Evolutionary conservation across 2,113 vertebrate genomes (phyloP).

Genomic region (Corydoras maculifer): DNA sequence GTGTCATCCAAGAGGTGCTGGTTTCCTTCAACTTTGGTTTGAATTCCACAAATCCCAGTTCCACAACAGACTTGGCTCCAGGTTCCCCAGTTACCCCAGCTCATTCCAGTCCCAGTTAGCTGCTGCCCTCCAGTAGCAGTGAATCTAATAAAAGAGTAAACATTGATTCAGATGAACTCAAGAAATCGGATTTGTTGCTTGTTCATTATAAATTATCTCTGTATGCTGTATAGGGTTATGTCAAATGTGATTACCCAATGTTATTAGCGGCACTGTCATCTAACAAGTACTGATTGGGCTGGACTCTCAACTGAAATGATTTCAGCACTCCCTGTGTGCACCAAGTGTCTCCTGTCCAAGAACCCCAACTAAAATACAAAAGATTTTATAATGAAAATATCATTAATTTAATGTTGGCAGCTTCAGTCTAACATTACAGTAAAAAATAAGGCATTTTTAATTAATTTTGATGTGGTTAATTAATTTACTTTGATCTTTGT

Average conservation of each 20-base stretch:
- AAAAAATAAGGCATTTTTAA: no score
- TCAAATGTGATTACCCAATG: conserved; percentile 1
- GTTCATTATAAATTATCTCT: no score
- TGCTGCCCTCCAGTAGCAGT: background rate
- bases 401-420: no score
- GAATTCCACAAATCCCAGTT: conserved; percentile 28
- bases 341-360: background rate
- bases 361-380: background rate
- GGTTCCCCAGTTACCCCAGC: conserved; percentile 11
- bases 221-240: no score
- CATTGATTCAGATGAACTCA: no score
- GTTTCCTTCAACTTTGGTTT: background rate
- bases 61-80: conserved; percentile 1
- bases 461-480: no score
- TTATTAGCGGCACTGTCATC: conserved; percentile 23
- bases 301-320: conserved; percentile 1
- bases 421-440: no score
- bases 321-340: background rate
- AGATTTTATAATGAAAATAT: background rate
- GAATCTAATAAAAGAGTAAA: conserved; percentile 7
- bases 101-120: background rate
- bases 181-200: no score
- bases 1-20: conserved; percentile 10
- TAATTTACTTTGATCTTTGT: no score
- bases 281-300: background rate